Evolutionary conservation across 2,888 invertebrate species (phyloP).

Genomic region (Glaucopsyche alexis): DNA sequence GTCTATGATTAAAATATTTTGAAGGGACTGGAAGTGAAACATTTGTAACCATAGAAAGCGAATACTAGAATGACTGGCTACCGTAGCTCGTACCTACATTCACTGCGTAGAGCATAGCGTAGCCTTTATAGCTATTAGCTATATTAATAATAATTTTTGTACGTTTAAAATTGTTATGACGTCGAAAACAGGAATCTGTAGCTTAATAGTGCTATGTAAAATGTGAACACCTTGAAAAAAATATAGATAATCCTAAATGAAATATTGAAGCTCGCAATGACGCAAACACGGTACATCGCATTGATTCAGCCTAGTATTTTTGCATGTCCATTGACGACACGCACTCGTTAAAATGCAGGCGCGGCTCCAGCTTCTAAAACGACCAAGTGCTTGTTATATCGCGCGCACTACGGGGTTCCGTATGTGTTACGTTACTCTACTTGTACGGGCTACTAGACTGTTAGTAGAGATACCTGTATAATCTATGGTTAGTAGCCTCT

Average conservation of each 20-base stretch:
- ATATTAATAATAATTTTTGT: no score
- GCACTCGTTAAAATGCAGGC: slow-evolving; percentile 13
- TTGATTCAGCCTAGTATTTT: slow-evolving; percentile 17
- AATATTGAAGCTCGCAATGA: background rate
- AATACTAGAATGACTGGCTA: no score
- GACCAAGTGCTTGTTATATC: slow-evolving; percentile 9
- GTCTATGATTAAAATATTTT: no score
- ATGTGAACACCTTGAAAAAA: background rate
- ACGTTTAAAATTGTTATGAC: background rate
- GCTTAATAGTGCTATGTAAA: background rate
- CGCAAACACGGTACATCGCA: background rate
- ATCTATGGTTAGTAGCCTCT: background rate
- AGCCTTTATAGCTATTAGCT: no score
- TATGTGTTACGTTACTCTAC: background rate
- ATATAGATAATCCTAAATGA: no score
- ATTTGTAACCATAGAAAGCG: no score
- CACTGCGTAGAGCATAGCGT: no score
- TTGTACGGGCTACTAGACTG: background rate
- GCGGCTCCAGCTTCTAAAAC: background rate
- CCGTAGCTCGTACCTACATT: no score
- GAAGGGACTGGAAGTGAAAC: no score
- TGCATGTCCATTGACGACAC: background rate
- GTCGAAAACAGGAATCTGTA: background rate
- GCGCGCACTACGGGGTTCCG: background rate
- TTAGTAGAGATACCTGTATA: no score